phyloP scores from a whole-genome alignment of 1,140 invertebrate species.

The Euwallacea similis region DNA sequence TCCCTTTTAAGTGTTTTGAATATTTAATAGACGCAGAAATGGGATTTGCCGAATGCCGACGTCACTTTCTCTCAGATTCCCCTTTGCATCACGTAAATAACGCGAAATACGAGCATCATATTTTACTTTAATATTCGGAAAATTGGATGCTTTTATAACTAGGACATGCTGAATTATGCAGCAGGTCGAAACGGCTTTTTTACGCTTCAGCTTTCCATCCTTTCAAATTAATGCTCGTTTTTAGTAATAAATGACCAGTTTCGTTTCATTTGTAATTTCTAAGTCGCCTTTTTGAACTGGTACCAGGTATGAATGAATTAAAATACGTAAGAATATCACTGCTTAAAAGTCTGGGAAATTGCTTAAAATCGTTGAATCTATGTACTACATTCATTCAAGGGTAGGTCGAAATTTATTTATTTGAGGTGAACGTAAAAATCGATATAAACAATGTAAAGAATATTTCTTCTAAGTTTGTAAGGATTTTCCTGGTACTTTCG shows the following conservation, averaged over 20 bases:
- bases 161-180: slow-evolving; percentile 25
- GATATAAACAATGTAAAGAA: no score
- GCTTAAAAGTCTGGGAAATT: no score
- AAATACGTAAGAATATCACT: no score
- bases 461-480: no score
- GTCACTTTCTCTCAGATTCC: slow-evolving; percentile 36
- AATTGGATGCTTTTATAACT: slow-evolving; percentile 34
- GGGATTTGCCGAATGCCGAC: slow-evolving; percentile 34
- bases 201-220: neutral
- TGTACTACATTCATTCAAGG: no score
- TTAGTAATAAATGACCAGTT: neutral
- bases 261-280: no score
- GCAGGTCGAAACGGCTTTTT: slow-evolving; percentile 10
- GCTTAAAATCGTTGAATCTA: no score
- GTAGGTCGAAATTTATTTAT: no score
- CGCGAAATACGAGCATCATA: slow-evolving; percentile 16
- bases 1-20: slow-evolving; percentile 38
- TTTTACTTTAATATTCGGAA: slow-evolving; percentile 36
- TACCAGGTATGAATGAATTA: no score
- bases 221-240: neutral
- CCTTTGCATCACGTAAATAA: slow-evolving; percentile 32
- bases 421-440: no score
- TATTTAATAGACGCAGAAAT: slow-evolving; percentile 37
- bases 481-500: no score
- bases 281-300: no score